These are phyloP conservation scores for Ophion costatus DNA, from an alignment of 2,888 invertebrate species.

Conservation along the genomic window DNA sequence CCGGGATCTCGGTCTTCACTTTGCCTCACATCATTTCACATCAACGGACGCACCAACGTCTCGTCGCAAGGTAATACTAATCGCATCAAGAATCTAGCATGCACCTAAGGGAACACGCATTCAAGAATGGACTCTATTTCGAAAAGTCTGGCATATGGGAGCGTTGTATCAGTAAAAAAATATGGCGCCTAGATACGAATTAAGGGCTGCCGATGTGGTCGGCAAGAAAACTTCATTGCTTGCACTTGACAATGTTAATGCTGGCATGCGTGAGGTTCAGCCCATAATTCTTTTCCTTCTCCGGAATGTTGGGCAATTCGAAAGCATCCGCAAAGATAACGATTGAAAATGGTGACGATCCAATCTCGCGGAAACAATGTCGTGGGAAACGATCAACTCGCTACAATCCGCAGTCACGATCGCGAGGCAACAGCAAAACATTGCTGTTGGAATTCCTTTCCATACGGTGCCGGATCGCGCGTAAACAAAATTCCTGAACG, in stretches of 20 bases:
- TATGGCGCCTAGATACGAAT: not conserved
- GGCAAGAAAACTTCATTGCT: not conserved
- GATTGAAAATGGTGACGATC: conserved; percentile 25
- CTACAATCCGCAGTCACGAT: conserved; percentile 33
- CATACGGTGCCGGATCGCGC: conserved; percentile 54
- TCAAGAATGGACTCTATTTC: too few species aligned
- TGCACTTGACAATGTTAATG: not conserved
- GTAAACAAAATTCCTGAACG: conserved; percentile 65
- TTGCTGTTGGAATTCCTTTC: conserved; percentile 59
- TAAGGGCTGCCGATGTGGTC: not conserved
- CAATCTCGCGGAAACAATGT: conserved; percentile 16
- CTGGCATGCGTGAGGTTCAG: not conserved
- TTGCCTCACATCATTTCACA: not conserved
- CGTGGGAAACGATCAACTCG: conserved; percentile 23
- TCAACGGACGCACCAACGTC: not conserved
- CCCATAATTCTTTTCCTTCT: not conserved
- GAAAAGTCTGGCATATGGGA: too few species aligned
- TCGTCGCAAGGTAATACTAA: not conserved
- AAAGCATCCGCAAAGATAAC: not conserved
- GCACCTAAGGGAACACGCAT: not conserved
- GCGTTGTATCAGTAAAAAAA: too few species aligned
- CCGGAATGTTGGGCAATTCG: not conserved
- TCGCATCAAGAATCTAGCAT: not conserved
- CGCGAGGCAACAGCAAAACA: conserved; percentile 36
- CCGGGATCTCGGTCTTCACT: not conserved